A percentile compares a stretch with the other conserved stretches of the same genome.
phyloP scores from a whole-genome alignment of 2,888 invertebrate genomes.

The Lamellibrachia columna region DNA sequence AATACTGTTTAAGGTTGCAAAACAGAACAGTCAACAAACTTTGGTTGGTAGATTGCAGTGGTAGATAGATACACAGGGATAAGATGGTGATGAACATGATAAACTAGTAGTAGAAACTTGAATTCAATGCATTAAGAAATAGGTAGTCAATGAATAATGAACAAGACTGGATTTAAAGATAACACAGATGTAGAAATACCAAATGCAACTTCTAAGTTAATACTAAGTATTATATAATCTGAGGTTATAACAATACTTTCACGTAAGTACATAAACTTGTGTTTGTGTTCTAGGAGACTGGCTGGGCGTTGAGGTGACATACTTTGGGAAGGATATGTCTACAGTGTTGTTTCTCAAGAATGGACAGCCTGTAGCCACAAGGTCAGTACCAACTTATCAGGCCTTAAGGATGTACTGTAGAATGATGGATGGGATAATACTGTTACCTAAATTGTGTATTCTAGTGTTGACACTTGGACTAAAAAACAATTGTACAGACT shows the following conservation, averaged over 20 bases:
- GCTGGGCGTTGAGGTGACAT: constrained; percentile 58
- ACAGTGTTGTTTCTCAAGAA: constrained; percentile 60
- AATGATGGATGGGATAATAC: not conserved
- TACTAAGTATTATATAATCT: not conserved
- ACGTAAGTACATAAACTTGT: not conserved
- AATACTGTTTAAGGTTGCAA: too few species aligned
- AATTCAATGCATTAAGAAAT: too few species aligned
- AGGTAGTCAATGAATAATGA: too few species aligned
- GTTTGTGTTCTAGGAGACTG: constrained; percentile 52
- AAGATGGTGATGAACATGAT: too few species aligned
- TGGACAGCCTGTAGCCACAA: constrained; percentile 58
- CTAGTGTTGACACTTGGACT: not conserved
- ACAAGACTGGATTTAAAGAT: too few species aligned
- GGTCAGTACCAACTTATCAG: constrained; percentile 42
- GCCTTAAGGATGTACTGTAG: not conserved
- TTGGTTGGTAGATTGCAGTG: too few species aligned
- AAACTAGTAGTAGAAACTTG: too few species aligned
- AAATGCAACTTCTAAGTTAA: too few species aligned
- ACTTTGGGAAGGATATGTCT: constrained; percentile 58
- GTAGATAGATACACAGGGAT: too few species aligned
- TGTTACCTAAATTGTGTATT: not conserved
- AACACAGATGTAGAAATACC: too few species aligned
- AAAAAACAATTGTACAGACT: not conserved
- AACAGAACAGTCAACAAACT: too few species aligned
- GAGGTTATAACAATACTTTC: not conserved